Base-by-base conservation (phyloP, 2,888 invertebrate genomes). In the Abrostola triplasia region DNA sequence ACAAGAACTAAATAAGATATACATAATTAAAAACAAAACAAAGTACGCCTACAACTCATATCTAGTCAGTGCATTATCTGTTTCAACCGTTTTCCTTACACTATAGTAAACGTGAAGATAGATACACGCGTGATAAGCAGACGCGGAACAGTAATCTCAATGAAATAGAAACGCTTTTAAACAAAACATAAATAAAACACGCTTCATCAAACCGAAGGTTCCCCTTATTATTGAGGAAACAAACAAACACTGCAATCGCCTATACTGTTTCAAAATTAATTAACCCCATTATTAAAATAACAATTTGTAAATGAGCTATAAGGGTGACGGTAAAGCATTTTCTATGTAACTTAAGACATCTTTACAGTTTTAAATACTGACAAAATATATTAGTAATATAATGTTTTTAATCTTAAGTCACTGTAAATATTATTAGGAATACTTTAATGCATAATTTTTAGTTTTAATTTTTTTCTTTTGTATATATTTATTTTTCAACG, bases 141-240 rank as follows among this genome's bases (percentile, higher is more conserved):
- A 84, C 54, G 84, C 88, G 88, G 88, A 87, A 86, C 77, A 85
- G 80, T 85, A 76, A 74, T 65, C 77, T 79, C 77, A 84, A 83
- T 80, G 87, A 89, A 90, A 88, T 78, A 86, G 89, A 90, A 86
- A 73, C 55, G 4, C 53, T 77, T 77, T 59, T 73, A 67, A 71
- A 76, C 71, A 57, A 75, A 56, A 56, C 71, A 70, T 70, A 47
- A 35, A 44, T 8, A 12, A 42, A 54, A 38, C 48, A 13, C 36
- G 12, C 52, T 0, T 36, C 12, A 2, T 47, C 0, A 36, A 44
- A 44, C 13, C 13, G 44, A 44, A 47, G 13, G 24, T 47, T 24
- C 24, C 24, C 13, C 24, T 47, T 9, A 47, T 47, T 13, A 47
- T 13, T 9, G 24, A 47, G 44, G 24, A 13, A 47, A 9, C 13